Conservation (phyloP, 2,888 invertebrate species). For the Spicauda simplicius region DNA sequence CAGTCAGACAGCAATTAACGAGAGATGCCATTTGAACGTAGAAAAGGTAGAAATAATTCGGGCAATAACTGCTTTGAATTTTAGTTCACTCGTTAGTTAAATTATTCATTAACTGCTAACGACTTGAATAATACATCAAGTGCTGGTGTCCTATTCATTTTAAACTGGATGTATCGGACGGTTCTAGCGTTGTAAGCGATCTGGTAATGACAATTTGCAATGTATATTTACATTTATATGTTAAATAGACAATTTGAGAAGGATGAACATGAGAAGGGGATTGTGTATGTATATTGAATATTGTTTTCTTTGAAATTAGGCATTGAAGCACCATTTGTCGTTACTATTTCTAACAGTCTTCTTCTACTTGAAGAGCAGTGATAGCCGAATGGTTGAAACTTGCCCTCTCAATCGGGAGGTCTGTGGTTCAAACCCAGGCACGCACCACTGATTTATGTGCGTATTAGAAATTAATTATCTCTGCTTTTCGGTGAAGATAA, state of each 20-base stretch:
- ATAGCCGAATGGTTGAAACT: too few relatives aligned
- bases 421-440: too few relatives aligned
- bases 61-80: conserved; percentile 71
- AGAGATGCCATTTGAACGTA: conserved; percentile 78
- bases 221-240: conserved; percentile 5
- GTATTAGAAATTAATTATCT: too few relatives aligned
- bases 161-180: conserved; percentile 24
- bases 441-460: too few relatives aligned
- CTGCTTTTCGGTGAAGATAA: too few relatives aligned
- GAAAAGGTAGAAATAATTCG: conserved; percentile 82
- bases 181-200: conserved; percentile 13
- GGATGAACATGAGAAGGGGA: too few relatives aligned
- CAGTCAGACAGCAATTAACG: conserved; percentile 83
- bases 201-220: conserved; percentile 9
- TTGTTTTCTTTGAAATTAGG: too few relatives aligned
- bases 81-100: conserved; percentile 71
- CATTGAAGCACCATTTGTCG: too few relatives aligned
- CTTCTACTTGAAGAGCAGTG: too few relatives aligned
- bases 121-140: conserved; percentile 70
- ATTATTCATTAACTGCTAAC: conserved; percentile 80
- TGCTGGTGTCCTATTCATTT: conserved; percentile 13
- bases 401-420: too few relatives aligned
- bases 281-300: too few relatives aligned
- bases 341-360: too few relatives aligned
- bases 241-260: neutral